Conservation (phyloP, 2,888 invertebrate genomes). For the Mystacides longicornis region DNA sequence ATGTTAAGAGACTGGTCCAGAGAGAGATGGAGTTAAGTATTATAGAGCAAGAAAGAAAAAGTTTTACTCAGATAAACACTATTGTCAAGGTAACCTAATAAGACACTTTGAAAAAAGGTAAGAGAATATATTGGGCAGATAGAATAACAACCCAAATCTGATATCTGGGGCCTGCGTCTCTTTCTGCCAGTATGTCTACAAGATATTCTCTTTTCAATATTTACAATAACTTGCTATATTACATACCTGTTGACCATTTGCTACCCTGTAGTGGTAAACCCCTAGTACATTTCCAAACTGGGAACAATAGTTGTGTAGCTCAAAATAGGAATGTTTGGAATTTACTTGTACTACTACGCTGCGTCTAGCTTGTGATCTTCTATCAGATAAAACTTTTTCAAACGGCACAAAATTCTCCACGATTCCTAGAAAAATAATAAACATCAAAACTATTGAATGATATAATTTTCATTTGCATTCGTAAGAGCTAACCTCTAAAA, state of each 20-base stretch:
- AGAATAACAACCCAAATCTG: too few relatives aligned
- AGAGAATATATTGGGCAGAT: too few relatives aligned
- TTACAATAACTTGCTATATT: too few relatives aligned
- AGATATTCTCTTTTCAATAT: too few relatives aligned
- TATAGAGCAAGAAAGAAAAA: too few relatives aligned
- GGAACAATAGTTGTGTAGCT: conserved; percentile 63
- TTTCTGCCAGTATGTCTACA: too few relatives aligned
- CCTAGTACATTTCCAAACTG: conserved; percentile 56
- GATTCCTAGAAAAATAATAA: conserved; percentile 14
- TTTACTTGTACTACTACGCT: conserved; percentile 72
- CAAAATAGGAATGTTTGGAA: conserved; percentile 58
- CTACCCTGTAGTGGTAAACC: conserved; percentile 56
- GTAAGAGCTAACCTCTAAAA: neutral
- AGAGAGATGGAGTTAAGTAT: too few relatives aligned
- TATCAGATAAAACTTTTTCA: conserved; percentile 50
- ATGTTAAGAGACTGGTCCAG: too few relatives aligned
- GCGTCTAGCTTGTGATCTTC: conserved; percentile 57
- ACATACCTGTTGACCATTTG: conserved; percentile 41
- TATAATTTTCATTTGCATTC: neutral
- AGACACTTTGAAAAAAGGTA: too few relatives aligned
- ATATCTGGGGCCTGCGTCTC: too few relatives aligned
- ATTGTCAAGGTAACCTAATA: too few relatives aligned
- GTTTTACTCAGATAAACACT: too few relatives aligned
- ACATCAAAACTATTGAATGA: neutral
- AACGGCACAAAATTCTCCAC: conserved; percentile 33